A percentile compares a stretch with the other conserved stretches of the same genome.
Evolutionary conservation across 2,113 vertebrate species (phyloP).

Genomic region (Gopherus flavomarginatus): DNA sequence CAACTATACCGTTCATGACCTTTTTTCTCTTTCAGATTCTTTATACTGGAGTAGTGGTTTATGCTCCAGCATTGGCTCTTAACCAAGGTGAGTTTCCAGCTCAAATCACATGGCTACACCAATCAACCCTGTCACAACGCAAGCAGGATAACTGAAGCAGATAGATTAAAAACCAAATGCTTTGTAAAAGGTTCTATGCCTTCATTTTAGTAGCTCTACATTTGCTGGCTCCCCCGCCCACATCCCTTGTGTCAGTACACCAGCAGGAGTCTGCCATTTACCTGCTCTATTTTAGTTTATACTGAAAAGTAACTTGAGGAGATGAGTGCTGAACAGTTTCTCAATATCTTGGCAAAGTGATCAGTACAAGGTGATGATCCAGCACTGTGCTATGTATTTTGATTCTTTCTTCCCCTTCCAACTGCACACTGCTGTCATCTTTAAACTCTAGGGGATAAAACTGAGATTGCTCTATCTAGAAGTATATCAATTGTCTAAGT

Average conservation of each 20-base stretch:
- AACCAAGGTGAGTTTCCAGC: constrained; percentile 85
- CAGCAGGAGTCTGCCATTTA: fast-evolving
- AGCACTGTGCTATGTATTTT: constrained; percentile 58
- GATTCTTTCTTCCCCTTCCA: background rate
- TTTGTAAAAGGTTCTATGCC: background rate
- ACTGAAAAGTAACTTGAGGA: background rate
- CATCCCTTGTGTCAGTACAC: background rate
- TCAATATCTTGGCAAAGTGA: constrained; percentile 53
- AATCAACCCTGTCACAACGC: background rate
- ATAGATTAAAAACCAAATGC: background rate
- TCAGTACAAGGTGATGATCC: constrained; percentile 48
- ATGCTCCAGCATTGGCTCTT: constrained; percentile 87
- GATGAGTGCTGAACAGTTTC: constrained; percentile 7
- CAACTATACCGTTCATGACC: background rate
- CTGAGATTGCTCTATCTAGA: background rate
- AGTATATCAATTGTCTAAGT: background rate
- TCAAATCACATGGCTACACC: background rate
- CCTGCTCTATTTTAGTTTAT: constrained; percentile 1
- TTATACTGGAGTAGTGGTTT: constrained; percentile 88
- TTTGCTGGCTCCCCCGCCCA: background rate
- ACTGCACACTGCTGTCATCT: background rate
- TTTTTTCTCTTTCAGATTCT: constrained; percentile 77
- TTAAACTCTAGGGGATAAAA: background rate
- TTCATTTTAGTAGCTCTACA: fast-evolving
- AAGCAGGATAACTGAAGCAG: background rate